phyloP scores from a whole-genome alignment of 2,113 vertebrate genomes.

The Poicephalus gulielmi region DNA sequence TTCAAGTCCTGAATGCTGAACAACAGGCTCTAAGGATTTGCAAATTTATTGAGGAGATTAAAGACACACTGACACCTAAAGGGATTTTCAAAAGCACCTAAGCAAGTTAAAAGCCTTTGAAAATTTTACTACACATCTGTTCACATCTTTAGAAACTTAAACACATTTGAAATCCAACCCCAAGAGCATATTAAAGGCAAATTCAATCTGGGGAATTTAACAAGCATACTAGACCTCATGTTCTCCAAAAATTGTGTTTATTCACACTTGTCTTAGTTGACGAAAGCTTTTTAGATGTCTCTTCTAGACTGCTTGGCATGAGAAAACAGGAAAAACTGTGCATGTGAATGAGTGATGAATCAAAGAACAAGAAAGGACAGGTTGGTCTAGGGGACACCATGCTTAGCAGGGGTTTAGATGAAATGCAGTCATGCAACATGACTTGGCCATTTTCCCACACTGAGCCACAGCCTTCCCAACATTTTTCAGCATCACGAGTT shows the following conservation, averaged over 20 bases:
- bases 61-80: not conserved
- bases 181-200: constrained; percentile 5
- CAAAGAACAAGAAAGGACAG: not conserved
- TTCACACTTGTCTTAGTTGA: not conserved
- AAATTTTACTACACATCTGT: constrained; percentile 41
- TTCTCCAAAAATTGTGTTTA: not conserved
- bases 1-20: not conserved
- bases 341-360: not conserved
- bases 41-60: constrained; percentile 17
- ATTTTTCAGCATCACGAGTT: not conserved
- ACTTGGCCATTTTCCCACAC: not conserved
- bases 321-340: not conserved
- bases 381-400: not conserved
- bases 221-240: not conserved
- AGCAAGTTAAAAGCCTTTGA: constrained; percentile 51
- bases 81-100: constrained; percentile 27
- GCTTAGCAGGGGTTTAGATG: not conserved
- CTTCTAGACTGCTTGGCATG: not conserved
- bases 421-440: not conserved
- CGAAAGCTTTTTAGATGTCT: constrained; percentile 2
- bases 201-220: not conserved
- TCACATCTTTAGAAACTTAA: constrained; percentile 45
- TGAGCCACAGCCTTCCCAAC: not conserved
- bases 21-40: not conserved
- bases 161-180: constrained; percentile 38